Percentiles rank a stretch among this genome's conserved stretches.
Evolutionary conservation across 2,113 vertebrate species (phyloP).

Genomic region (Anoura caudifer): DNA sequence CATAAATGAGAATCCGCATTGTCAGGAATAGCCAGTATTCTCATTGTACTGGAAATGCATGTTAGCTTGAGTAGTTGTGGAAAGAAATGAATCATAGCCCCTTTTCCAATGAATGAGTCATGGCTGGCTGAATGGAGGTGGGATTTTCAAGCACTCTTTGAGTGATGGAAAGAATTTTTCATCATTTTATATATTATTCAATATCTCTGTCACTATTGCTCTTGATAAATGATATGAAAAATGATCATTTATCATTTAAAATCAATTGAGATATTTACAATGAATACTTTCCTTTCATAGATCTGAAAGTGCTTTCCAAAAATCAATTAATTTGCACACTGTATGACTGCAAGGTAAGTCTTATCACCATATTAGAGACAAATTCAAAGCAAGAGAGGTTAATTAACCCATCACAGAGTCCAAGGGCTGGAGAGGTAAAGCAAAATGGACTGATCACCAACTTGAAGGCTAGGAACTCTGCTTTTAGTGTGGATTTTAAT

Average conservation of each 20-base stretch:
- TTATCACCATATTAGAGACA: conserved; percentile 66
- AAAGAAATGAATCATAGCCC: conserved; percentile 43
- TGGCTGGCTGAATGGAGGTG: conserved; percentile 47
- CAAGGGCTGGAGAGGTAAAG: conserved; percentile 25
- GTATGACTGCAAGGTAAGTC: conserved; percentile 48
- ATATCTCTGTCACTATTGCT: conserved; percentile 61
- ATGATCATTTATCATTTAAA: conserved; percentile 68
- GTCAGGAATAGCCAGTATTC: neutral
- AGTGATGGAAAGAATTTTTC: conserved; percentile 63
- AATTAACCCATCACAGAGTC: conserved; percentile 61
- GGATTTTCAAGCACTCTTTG: conserved; percentile 39
- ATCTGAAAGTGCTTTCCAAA: conserved; percentile 61
- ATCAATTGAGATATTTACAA: conserved; percentile 72
- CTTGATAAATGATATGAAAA: conserved; percentile 62
- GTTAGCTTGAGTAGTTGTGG: neutral
- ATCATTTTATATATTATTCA: conserved; percentile 71
- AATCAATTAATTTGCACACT: conserved; percentile 73
- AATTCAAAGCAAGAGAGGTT: conserved; percentile 67
- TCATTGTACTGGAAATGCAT: neutral
- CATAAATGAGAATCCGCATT: neutral
- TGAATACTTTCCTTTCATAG: conserved; percentile 55
- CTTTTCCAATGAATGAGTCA: conserved; percentile 49
- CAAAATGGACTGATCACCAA: conserved; percentile 56
- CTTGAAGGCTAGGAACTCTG: conserved; percentile 59
- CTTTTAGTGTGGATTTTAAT: conserved; percentile 66